Evolutionary conservation across 2,797 vertebrate species (phyloP).

Genomic region (Okamejei kenojei): DNA sequence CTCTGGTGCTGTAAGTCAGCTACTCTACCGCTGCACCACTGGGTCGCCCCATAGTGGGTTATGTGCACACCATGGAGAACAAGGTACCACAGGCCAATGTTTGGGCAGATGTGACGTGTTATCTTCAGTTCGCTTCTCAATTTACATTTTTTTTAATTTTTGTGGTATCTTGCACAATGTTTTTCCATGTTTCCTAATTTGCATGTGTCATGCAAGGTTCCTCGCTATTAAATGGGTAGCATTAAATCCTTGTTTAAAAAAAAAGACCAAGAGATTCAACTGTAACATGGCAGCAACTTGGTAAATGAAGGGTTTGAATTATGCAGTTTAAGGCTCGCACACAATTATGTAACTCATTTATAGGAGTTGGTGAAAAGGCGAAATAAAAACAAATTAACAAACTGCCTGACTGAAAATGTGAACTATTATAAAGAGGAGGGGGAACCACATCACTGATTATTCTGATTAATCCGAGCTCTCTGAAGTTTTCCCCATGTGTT

Average conservation of each 20-base stretch:
- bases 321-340: background rate
- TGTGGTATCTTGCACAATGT: background rate
- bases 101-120: background rate
- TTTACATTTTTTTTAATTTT: background rate
- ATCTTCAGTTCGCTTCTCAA: background rate
- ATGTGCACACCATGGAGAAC: background rate
- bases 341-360: background rate
- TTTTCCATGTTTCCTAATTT: background rate
- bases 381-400: constrained; percentile 25
- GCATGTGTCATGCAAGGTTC: background rate
- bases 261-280: background rate
- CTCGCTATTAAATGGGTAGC: background rate
- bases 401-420: constrained; percentile 15
- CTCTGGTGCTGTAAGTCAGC: no score
- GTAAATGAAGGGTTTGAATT: background rate
- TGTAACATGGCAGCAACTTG: background rate
- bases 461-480: constrained; percentile 5
- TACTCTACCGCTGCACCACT: no score
- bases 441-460: constrained; percentile 32
- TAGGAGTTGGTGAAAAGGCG: background rate
- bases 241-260: background rate
- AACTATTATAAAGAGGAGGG: constrained; percentile 2
- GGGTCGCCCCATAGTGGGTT: no score
- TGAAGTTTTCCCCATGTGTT: constrained; percentile 36
- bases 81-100: background rate